Evolutionary conservation across 2,888 invertebrate species (phyloP), one percentile per base, ranked within the genome.

Genomic region (Automeris io): DNA sequence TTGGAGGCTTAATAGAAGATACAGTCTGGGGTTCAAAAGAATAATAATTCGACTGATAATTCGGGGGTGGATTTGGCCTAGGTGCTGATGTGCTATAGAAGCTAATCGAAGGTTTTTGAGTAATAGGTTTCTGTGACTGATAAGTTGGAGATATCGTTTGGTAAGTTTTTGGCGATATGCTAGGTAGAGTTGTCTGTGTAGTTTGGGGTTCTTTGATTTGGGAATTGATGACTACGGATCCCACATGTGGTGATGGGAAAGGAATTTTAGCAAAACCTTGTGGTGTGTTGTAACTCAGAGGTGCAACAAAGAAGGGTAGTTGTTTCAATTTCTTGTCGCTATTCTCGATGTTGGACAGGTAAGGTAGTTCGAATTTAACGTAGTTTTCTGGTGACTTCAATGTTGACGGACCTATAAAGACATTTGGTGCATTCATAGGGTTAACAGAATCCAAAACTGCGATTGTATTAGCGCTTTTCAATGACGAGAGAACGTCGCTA

Each of bases 191-290:
- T 16, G 32, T 21, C 8, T 22, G 31, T n/a, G 65, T 38, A 6
- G 69, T 50, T 8, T 64, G 21, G 0, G 59, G 43, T 8, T 78
- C 81, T 39, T 61, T 70, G 16, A 81, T 83, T 46, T 76, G 75
- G 4, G 89, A 86, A 53, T 92, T 91, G 1, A 95, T 89, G 0
- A 95, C 93, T 2, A 95, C 93, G 0, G 95, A 95, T 1, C 95
- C 95, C 0, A 95, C 94, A 56, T 95, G 95, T 0, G 95, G 95
- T 8, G 94, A 92, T 0, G 95, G 95, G 64, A 95, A 90, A 0
- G 94, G 91, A 46, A 95, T 95, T 75, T 95, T 95, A 0, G 93
- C 92, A 61, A 94, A 95, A 2, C 95, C 95, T 33, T 90, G 87
- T 0, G 95, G 95, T n/a, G 95, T 91, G 50, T 92, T 91, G 58